Base-by-base conservation (phyloP, 2,888 invertebrate species). In the Neria commutata region DNA sequence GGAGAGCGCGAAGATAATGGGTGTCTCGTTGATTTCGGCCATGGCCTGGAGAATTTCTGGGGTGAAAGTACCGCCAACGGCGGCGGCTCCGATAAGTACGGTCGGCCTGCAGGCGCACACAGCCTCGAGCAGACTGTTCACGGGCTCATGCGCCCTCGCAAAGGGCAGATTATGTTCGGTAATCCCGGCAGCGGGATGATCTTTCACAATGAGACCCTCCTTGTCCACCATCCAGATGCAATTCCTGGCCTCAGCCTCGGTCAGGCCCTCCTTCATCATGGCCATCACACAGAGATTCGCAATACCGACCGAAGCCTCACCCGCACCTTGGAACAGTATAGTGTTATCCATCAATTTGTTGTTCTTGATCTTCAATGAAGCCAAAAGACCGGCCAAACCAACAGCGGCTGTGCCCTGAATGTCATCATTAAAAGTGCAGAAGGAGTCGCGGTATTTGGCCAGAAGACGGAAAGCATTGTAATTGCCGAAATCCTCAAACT, bases 401-500 rank as follows among this genome's bases (percentile, higher is more conserved):
- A 99, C 98, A 4, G 95, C 86, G 2, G 99, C 98, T 3, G 98
- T 96, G 75, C 97, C 97, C 58, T 99, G 98, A 78, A 99, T 99
- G 81, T 99, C 99, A 81, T 99, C 99, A 84, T 99, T 99, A 83
- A 99, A 99, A 14, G 95, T 96, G 83, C 98, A 98, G 83, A 92
- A 91, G 74, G 87, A 80, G 72, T 92, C 85, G 42, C 95, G 88
- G 83, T 98, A 99, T 80, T 93, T 95, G 73, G 89, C 91, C 65
- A 99, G 85, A 56, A 99, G 85, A 33, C 93, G 86, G 86, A 98
- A 99, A 5, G 99, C 99, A 83, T 99, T 99, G 10, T 91, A 87
- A 78, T 99, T 99, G 54, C 91, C 99, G 81, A 99, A 99, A 84
- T 99, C 99, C 84, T 99, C 99, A 83, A 98, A 99, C 85, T 90